phyloP scores from a whole-genome alignment of 2,888 invertebrate species.

The Strigamia transsilvanica region DNA sequence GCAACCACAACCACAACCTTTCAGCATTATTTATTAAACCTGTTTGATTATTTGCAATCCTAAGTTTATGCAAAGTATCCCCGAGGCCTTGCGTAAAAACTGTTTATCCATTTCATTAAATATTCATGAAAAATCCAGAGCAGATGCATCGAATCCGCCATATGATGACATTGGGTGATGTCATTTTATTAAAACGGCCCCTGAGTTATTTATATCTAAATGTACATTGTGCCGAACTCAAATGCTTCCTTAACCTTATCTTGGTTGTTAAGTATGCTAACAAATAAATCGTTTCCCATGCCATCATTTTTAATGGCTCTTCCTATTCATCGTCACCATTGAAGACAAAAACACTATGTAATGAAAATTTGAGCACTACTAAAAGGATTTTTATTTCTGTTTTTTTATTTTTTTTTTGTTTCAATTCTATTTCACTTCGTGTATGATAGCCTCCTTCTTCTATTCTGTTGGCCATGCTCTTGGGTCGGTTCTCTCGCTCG shows the following conservation, averaged over 20 bases:
- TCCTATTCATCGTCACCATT: slow-evolving; percentile 14
- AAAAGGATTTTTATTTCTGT: not conserved
- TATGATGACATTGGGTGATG: slow-evolving; percentile 47
- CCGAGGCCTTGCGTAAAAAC: slow-evolving; percentile 35
- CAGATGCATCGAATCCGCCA: slow-evolving; percentile 35
- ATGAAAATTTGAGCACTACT: slow-evolving; percentile 32
- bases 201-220: slow-evolving; percentile 35
- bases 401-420: not conserved
- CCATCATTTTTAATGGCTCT: slow-evolving; percentile 21
- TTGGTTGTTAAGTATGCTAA: not conserved
- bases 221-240: not conserved
- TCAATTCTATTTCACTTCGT: slow-evolving; percentile 41
- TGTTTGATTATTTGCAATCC: slow-evolving; percentile 31
- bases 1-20: slow-evolving; percentile 2
- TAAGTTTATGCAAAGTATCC: slow-evolving; percentile 17
- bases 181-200: slow-evolving; percentile 36
- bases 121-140: slow-evolving; percentile 42
- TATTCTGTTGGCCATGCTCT: slow-evolving; percentile 45
- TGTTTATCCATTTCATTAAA: slow-evolving; percentile 47
- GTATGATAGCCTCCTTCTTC: slow-evolving; percentile 26
- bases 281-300: slow-evolving; percentile 21
- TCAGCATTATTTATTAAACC: slow-evolving; percentile 37
- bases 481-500: slow-evolving; percentile 48
- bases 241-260: not conserved
- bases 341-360: slow-evolving; percentile 29